Percentiles rank a stretch among this genome's conserved stretches.
phyloP scores from a whole-genome alignment of 2,888 invertebrate genomes.

The Crematogaster levior region DNA sequence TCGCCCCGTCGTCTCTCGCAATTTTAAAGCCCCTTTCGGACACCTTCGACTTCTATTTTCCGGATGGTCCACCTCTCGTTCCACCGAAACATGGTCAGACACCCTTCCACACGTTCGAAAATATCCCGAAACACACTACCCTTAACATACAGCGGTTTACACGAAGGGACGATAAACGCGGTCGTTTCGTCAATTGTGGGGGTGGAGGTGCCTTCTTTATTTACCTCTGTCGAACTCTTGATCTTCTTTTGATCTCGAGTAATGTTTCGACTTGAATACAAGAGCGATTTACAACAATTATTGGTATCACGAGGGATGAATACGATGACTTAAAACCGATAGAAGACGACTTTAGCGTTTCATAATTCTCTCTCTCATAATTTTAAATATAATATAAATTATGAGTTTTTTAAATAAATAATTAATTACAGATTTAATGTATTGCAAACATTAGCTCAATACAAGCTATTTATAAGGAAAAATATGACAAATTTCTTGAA shows the following conservation, averaged over 20 bases:
- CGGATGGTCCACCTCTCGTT: slow-evolving; percentile 58
- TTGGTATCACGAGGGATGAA: neutral
- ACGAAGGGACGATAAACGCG: slow-evolving; percentile 62
- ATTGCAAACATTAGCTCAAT: neutral
- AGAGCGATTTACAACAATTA: slow-evolving; percentile 19
- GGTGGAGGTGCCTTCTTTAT: slow-evolving; percentile 43
- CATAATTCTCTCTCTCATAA: neutral
- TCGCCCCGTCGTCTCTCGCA: slow-evolving; percentile 71
- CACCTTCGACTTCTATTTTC: slow-evolving; percentile 74
- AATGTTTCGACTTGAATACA: neutral
- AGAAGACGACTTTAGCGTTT: neutral
- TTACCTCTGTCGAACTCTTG: slow-evolving; percentile 1
- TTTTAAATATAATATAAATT: neutral
- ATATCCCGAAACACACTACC: slow-evolving; percentile 29
- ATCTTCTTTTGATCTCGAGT: slow-evolving; percentile 9
- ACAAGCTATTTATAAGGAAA: neutral
- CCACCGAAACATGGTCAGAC: slow-evolving; percentile 14
- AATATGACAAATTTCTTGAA: neutral
- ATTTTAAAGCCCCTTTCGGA: slow-evolving; percentile 70
- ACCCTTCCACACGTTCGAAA: slow-evolving; percentile 43
- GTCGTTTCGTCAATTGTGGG: slow-evolving; percentile 57
- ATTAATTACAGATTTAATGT: neutral
- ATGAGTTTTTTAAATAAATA: too few species aligned
- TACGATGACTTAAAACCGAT: neutral
- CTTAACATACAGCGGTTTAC: slow-evolving; percentile 52